Percentiles rank a stretch among this genome's conserved stretches.
These are phyloP conservation scores for Rattus norvegicus DNA, from an alignment of 2,113 vertebrate species.

Conservation along the genomic window DNA sequence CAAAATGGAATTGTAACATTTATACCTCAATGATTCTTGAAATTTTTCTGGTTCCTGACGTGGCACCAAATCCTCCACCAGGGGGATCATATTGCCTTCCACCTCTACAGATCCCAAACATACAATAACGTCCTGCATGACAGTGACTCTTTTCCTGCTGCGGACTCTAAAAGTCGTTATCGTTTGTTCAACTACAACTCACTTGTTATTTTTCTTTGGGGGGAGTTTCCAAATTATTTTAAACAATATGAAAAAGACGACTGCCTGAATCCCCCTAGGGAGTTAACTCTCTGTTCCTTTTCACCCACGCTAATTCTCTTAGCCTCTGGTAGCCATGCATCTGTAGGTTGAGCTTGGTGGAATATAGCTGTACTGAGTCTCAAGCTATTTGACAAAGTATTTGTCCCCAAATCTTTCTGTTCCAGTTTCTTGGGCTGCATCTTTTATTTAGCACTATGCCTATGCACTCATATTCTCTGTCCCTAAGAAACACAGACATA, in stretches of 20 bases:
- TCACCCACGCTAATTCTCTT: conserved; percentile 48
- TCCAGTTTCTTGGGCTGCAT: conserved; percentile 14
- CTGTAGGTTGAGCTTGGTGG: not conserved
- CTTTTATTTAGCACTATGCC: not conserved
- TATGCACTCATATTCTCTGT: not conserved
- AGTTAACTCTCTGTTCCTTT: conserved; percentile 48
- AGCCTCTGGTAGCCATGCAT: conserved; percentile 30
- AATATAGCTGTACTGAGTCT: conserved; percentile 42
- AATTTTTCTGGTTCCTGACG: conserved; percentile 32
- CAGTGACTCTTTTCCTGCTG: conserved; percentile 46
- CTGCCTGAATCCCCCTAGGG: accelerated
- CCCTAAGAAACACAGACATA: not conserved
- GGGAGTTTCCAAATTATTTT: conserved; percentile 57
- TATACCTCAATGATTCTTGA: conserved; percentile 38
- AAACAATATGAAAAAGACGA: not conserved
- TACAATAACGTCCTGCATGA: not conserved
- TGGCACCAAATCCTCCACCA: not conserved
- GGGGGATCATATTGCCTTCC: not conserved
- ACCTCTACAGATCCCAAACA: not conserved
- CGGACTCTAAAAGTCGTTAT: conserved; percentile 35
- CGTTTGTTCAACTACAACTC: conserved; percentile 54
- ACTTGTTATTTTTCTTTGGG: conserved; percentile 57
- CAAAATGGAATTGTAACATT: conserved; percentile 65
- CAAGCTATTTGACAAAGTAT: conserved; percentile 49
- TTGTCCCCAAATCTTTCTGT: conserved; percentile 54